phyloP scores from a whole-genome alignment of 2,888 invertebrate species.

The Apamea epomidion region DNA sequence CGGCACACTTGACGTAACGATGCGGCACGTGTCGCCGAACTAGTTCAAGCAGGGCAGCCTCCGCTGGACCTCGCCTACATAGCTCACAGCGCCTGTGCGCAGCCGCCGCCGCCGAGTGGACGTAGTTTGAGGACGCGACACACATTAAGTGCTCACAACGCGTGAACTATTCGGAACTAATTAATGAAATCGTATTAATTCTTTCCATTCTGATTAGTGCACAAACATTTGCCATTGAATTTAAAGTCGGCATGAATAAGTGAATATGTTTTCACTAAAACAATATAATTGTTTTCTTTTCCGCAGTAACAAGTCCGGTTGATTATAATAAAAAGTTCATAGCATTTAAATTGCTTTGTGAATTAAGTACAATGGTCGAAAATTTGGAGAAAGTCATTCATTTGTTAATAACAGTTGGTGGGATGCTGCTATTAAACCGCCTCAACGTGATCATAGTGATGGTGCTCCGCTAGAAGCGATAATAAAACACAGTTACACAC shows the following conservation, averaged over 20 bases:
- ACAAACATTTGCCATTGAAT: constrained; percentile 60
- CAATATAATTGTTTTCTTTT: constrained; percentile 28
- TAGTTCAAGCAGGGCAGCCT: not conserved
- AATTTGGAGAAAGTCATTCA: constrained; percentile 29
- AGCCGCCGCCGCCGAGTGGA: not conserved
- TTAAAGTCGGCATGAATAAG: constrained; percentile 29
- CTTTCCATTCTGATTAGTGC: constrained; percentile 56
- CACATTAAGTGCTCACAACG: constrained; percentile 19
- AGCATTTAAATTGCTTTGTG: constrained; percentile 19
- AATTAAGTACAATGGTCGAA: constrained; percentile 14
- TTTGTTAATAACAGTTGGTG: constrained; percentile 20
- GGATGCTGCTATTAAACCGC: not conserved
- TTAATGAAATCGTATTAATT: constrained; percentile 55
- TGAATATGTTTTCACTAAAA: constrained; percentile 14
- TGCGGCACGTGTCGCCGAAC: not conserved
- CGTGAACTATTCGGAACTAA: constrained; percentile 55
- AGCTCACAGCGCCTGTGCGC: not conserved
- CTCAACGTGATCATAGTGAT: not conserved
- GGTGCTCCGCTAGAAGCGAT: not conserved
- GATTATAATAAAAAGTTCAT: constrained; percentile 21
- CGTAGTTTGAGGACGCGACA: constrained; percentile 26
- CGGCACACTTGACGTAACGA: constrained; percentile 13
- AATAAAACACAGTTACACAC: not conserved
- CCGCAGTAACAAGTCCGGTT: constrained; percentile 17
- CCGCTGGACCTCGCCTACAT: not conserved